Percentiles rank a stretch among this genome's conserved stretches.
These are phyloP conservation scores for Fregetta grallaria DNA, from an alignment of 2,113 vertebrate genomes.

Conservation along the genomic window DNA sequence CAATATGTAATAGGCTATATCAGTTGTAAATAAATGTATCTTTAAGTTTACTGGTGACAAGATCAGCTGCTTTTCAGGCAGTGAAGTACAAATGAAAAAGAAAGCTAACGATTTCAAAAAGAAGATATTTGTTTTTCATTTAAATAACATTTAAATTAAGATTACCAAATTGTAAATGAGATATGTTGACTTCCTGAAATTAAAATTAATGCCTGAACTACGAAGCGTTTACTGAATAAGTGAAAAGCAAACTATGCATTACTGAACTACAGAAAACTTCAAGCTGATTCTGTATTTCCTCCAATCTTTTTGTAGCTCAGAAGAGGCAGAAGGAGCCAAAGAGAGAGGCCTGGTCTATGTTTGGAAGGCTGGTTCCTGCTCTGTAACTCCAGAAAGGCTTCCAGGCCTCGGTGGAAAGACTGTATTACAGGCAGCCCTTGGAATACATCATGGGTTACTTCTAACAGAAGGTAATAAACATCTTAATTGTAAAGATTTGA, in stretches of 20 bases:
- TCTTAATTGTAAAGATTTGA: background rate
- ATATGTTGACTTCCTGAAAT: background rate
- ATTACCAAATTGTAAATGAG: background rate
- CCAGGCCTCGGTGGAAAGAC: slow-evolving; percentile 81
- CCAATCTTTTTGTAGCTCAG: slow-evolving; percentile 73
- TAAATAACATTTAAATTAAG: background rate
- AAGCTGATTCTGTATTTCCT: background rate
- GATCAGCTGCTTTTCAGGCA: background rate
- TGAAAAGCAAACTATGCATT: background rate
- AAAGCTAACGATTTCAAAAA: background rate
- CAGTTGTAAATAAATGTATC: background rate
- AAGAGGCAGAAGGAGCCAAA: slow-evolving; percentile 79
- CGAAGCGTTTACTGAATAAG: background rate
- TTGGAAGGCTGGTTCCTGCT: slow-evolving; percentile 90
- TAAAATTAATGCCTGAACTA: background rate
- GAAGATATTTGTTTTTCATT: background rate
- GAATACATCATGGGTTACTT: slow-evolving; percentile 84
- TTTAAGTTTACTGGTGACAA: background rate
- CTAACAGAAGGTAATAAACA: slow-evolving; percentile 84
- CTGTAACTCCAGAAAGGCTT: slow-evolving; percentile 83
- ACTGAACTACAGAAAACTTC: background rate
- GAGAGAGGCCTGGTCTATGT: slow-evolving; percentile 87
- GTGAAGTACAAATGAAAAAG: background rate
- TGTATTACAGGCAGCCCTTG: slow-evolving; percentile 89
- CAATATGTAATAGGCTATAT: background rate